Evolutionary conservation across 2,888 invertebrate species (phyloP), one percentile per base, ranked within the genome.

Genomic region (Nesidiocoris tenuis): DNA sequence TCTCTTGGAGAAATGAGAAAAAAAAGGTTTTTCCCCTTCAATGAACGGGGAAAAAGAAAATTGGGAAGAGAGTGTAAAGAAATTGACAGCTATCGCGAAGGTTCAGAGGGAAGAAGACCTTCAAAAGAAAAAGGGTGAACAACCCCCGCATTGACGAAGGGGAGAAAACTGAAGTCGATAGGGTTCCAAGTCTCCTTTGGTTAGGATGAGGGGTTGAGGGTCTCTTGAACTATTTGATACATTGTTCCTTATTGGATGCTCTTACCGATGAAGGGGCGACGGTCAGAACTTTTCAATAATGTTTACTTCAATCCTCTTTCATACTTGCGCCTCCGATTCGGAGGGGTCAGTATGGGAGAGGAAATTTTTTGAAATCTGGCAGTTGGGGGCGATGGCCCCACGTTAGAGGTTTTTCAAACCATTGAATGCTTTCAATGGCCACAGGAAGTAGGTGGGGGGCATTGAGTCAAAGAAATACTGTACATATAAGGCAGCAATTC

Each of bases 271-370:
- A 39, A 39, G 39, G n/a, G n/a, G n/a, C n/a, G n/a, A 39, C 12
- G 39, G 67, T 39, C 54, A 67, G 55, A 55, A 67, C 67, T 67
- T 67, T 67, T 67, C 67, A 67, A 67, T 67, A 67, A 67, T 67
- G 67, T 67, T 67, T 67, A 54, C 56, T 55, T 54, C 67, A 67
- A 55, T 65, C 65, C 17, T 65, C n/a, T n/a, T n/a, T n/a, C n/a
- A n/a, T n/a, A n/a, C n/a, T n/a, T n/a, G n/a, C n/a, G n/a, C n/a
- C n/a, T n/a, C n/a, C n/a, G n/a, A n/a, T n/a, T n/a, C n/a, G n/a
- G n/a, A n/a, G n/a, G n/a, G n/a, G n/a, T n/a, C n/a, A n/a, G n/a
- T n/a, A n/a, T n/a, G n/a, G n/a, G n/a, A n/a, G n/a, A n/a, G n/a
- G n/a, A n/a, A n/a, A n/a, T n/a, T n/a, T n/a, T n/a, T n/a, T n/a